Conservation (phyloP, 2,113 vertebrate genomes). For the Sturnus vulgaris region DNA sequence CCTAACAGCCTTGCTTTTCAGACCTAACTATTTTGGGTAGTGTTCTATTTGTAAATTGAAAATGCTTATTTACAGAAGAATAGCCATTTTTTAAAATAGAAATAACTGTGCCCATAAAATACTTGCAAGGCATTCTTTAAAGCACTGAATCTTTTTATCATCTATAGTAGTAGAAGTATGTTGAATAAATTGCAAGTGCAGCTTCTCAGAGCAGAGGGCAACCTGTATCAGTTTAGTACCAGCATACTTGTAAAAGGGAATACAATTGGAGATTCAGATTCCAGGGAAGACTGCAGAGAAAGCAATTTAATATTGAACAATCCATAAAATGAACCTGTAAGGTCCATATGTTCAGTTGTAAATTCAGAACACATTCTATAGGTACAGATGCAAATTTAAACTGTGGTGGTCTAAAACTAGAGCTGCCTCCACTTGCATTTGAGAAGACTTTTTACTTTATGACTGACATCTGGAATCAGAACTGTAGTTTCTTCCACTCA, state of each 20-base stretch:
- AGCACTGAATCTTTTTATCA: background rate
- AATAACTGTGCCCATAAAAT: background rate
- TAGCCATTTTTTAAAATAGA: background rate
- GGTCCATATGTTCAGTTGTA: background rate
- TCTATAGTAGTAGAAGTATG: background rate
- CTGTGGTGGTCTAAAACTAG: background rate
- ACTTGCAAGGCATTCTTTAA: background rate
- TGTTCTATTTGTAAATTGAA: background rate
- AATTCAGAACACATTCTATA: background rate
- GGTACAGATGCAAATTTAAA: background rate
- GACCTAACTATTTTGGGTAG: background rate
- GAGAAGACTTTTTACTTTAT: background rate
- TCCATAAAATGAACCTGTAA: background rate
- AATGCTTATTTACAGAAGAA: background rate
- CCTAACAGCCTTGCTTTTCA: background rate
- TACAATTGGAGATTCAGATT: background rate
- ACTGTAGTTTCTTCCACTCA: background rate
- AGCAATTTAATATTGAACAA: background rate
- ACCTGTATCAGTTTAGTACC: background rate
- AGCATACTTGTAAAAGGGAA: background rate
- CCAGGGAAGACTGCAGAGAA: background rate
- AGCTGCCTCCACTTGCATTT: background rate
- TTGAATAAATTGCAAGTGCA: background rate
- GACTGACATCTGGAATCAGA: background rate
- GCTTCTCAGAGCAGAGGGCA: background rate